A percentile compares a stretch with the other conserved stretches of the same genome.
These are phyloP conservation scores for Mesochorus sp. DNA, from an alignment of 2,888 invertebrate genomes.

Conservation along the genomic window DNA sequence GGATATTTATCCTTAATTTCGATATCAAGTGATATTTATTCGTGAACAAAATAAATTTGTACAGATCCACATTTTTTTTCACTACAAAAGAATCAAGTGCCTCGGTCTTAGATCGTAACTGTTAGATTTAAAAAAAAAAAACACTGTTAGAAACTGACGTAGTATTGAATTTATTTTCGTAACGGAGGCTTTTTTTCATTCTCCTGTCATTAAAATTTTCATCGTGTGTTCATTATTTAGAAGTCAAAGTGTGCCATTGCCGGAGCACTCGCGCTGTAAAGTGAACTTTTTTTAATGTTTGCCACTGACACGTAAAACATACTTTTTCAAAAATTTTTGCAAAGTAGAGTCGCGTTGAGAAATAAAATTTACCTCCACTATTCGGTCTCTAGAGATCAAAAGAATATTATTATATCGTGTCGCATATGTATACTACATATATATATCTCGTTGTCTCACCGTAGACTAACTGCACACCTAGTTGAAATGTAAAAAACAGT, in stretches of 20 bases:
- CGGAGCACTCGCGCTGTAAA: constrained; percentile 12
- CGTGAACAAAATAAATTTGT: constrained; percentile 24
- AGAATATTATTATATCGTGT: too few species aligned
- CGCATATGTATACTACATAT: constrained; percentile 20
- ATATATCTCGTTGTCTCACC: constrained; percentile 60
- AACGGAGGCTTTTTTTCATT: constrained; percentile 1
- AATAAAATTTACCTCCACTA: not conserved
- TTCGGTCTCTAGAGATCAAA: not conserved
- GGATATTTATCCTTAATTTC: constrained; percentile 15
- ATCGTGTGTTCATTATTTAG: constrained; percentile 20
- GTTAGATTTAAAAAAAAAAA: constrained; percentile 25
- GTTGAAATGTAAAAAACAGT: constrained; percentile 61
- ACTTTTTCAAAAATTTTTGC: not conserved
- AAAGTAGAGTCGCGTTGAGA: not conserved
- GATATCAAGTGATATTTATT: constrained; percentile 10
- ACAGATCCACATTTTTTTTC: constrained; percentile 15
- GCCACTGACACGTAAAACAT: constrained; percentile 24
- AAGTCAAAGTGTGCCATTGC: constrained; percentile 42
- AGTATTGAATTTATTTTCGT: constrained; percentile 6
- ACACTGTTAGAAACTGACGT: constrained; percentile 23
- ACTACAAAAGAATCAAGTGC: constrained; percentile 22
- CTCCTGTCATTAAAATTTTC: constrained; percentile 24
- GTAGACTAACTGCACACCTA: constrained; percentile 66
- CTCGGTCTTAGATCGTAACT: constrained; percentile 52
- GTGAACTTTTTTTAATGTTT: constrained; percentile 15